A percentile compares a stretch with the other conserved stretches of the same genome.
These are phyloP conservation scores for Siderastrea radians DNA, from an alignment of 92 coral and sea anemone genomes.

Conservation along the genomic window DNA sequence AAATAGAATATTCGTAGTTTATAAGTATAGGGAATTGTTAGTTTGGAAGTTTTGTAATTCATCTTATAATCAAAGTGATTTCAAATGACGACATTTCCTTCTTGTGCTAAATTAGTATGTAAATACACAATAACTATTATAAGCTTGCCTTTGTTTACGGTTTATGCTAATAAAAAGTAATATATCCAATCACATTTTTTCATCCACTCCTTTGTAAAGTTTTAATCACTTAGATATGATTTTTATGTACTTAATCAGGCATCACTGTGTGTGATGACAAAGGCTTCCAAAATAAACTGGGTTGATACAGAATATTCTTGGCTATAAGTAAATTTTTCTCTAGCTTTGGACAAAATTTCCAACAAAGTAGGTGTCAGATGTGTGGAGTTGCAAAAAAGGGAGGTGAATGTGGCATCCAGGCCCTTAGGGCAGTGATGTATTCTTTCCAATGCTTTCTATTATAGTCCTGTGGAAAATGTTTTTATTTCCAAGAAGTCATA, in stretches of 20 bases:
- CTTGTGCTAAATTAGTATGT: conserved; percentile 41
- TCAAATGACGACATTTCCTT: conserved; percentile 7
- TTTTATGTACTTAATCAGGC: conserved; percentile 10
- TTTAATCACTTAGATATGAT: neutral
- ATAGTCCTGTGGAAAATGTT: too few species aligned
- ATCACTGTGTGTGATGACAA: neutral
- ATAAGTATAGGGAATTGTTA: neutral
- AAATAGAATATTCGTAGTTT: conserved; percentile 5
- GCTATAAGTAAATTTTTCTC: neutral
- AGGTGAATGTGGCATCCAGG: too few species aligned
- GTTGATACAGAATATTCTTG: neutral
- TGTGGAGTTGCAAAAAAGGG: too few species aligned
- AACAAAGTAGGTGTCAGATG: too few species aligned
- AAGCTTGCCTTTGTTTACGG: conserved; percentile 38
- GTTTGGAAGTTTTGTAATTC: conserved; percentile 15
- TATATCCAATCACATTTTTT: neutral
- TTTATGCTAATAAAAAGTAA: conserved; percentile 37
- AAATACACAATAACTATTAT: conserved; percentile 21
- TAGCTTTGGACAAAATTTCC: too few species aligned
- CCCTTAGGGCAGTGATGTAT: too few species aligned
- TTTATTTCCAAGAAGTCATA: too few species aligned
- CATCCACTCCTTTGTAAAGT: neutral
- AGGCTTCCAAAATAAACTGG: conserved; percentile 17
- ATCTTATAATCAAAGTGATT: conserved; percentile 24
- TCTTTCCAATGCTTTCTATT: too few species aligned